phyloP scores from a whole-genome alignment of 2,888 invertebrate genomes.

The Strigamia crassipes region DNA sequence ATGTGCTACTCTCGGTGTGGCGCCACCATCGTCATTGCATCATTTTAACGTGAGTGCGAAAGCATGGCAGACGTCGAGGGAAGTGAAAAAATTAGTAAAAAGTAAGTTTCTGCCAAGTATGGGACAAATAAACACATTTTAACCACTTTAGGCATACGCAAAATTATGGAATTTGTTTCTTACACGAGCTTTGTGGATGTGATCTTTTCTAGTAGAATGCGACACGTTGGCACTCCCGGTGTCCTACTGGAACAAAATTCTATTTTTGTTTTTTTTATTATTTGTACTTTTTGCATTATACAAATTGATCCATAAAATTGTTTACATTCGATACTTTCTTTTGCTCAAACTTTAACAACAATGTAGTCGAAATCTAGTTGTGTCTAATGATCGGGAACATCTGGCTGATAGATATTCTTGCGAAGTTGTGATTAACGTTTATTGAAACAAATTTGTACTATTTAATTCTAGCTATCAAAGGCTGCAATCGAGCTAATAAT shows the following conservation, averaged over 20 bases:
- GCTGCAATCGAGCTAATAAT: neutral
- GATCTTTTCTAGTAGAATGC: neutral
- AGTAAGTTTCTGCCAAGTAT: neutral
- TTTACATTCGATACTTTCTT: no score
- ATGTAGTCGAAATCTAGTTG: neutral
- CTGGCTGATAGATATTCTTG: neutral
- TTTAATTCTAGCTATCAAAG: slow-evolving; percentile 1
- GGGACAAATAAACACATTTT: no score
- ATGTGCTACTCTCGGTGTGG: neutral
- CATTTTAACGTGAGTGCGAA: neutral
- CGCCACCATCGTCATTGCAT: neutral
- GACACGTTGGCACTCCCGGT: slow-evolving; percentile 7
- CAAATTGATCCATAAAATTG: no score
- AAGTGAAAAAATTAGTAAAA: neutral
- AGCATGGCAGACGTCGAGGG: neutral
- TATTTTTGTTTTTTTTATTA: no score
- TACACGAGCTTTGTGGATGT: neutral
- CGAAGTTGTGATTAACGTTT: neutral
- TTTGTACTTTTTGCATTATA: no score
- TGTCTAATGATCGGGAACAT: neutral
- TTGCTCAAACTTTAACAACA: no score
- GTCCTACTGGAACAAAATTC: neutral
- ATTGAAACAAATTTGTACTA: neutral
- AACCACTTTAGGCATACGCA: neutral
- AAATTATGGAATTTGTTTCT: neutral